Conservation (phyloP, 2,797 vertebrate species). For the Meriones psammophilus region DNA sequence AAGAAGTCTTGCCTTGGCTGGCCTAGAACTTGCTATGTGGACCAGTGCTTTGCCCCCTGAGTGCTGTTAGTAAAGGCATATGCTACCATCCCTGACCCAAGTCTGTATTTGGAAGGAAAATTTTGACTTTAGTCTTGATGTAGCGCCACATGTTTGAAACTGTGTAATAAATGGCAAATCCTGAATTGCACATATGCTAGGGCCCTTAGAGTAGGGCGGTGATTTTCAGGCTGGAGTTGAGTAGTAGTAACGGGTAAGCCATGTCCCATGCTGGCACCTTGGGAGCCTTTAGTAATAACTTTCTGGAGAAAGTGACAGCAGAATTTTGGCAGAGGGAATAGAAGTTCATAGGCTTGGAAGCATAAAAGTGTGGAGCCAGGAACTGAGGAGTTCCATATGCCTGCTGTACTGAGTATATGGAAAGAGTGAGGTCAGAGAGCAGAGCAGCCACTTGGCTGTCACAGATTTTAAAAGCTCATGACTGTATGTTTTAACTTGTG, state of each 20-base stretch:
- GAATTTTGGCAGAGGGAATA: background rate
- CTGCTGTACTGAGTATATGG: background rate
- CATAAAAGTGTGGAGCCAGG: background rate
- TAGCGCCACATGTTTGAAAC: background rate
- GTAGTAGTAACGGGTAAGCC: background rate
- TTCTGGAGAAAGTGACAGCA: slow-evolving; percentile 32
- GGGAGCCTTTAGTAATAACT: background rate
- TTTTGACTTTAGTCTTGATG: slow-evolving; percentile 44
- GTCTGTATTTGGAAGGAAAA: slow-evolving; percentile 26
- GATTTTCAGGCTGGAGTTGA: background rate
- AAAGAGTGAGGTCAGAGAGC: background rate
- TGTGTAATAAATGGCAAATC: background rate
- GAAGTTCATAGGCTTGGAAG: slow-evolving; percentile 4
- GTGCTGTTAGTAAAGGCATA: background rate
- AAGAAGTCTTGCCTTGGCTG: background rate
- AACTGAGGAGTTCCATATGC: background rate
- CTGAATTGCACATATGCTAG: background rate
- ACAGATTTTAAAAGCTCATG: background rate
- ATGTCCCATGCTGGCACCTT: background rate
- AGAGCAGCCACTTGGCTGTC: background rate
- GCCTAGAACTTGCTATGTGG: background rate
- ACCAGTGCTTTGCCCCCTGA: background rate
- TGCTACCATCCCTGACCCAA: background rate
- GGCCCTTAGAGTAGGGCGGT: background rate
- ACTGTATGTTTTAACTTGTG: background rate